These are phyloP conservation scores for Fratercula arctica DNA, from an alignment of 2,797 vertebrate genomes.

Conservation along the genomic window DNA sequence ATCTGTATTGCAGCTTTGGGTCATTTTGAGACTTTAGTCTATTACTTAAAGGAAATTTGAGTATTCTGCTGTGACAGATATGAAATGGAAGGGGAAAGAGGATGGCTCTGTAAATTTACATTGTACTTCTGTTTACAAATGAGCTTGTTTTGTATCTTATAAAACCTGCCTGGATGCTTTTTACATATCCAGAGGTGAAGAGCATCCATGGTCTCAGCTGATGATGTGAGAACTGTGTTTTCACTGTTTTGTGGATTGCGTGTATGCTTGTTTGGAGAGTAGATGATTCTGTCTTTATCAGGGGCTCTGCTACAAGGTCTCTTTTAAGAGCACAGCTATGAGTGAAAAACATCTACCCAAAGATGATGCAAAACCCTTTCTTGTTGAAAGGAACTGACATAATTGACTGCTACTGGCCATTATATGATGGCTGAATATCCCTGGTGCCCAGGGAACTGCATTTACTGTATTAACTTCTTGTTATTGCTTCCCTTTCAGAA, in stretches of 20 bases:
- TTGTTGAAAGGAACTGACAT: background rate
- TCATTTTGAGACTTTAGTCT: background rate
- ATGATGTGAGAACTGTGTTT: background rate
- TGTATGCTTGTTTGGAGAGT: fast-evolving
- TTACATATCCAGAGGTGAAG: background rate
- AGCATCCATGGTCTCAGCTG: background rate
- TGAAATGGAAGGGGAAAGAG: background rate
- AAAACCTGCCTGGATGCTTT: background rate
- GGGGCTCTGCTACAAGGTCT: background rate
- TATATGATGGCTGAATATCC: background rate
- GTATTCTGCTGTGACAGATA: background rate
- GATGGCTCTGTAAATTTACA: background rate
- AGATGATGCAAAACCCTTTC: background rate
- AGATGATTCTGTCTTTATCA: background rate
- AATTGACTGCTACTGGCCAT: background rate
- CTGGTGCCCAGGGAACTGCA: background rate
- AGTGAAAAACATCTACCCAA: background rate
- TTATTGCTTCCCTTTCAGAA: background rate
- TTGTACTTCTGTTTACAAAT: background rate
- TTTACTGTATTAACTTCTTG: background rate
- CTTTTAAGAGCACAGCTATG: background rate
- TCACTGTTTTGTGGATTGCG: background rate
- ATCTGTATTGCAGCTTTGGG: background rate
- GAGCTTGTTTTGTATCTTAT: background rate
- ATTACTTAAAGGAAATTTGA: background rate